Evolutionary conservation across 2,797 vertebrate species (phyloP).

Genomic region (Liparis tanakae): DNA sequence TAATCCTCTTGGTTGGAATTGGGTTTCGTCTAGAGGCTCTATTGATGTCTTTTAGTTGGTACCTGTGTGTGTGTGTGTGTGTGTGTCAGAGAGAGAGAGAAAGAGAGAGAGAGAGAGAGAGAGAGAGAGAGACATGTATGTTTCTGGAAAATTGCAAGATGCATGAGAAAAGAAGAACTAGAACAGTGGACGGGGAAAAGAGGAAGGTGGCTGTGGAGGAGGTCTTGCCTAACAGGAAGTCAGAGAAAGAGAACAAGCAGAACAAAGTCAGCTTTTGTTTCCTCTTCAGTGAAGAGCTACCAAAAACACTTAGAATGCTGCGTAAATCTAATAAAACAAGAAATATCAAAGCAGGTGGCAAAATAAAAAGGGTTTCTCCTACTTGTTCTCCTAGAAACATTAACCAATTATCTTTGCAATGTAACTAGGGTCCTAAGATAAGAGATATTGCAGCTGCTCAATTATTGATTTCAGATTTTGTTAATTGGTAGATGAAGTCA

Average conservation of each 20-base stretch:
- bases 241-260: slow-evolving; percentile 1
- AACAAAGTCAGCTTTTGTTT: background rate
- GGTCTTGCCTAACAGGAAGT: slow-evolving; percentile 29
- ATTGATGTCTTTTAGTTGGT: slow-evolving; percentile 61
- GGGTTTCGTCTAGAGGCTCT: slow-evolving; percentile 68
- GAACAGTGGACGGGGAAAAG: slow-evolving; percentile 6
- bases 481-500: background rate
- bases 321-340: background rate
- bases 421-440: background rate
- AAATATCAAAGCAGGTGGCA: background rate
- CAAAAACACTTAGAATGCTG: background rate
- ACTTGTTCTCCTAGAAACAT: background rate
- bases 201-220: slow-evolving; percentile 33
- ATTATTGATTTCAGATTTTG: slow-evolving; percentile 3
- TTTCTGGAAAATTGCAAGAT: slow-evolving; percentile 18
- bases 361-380: background rate
- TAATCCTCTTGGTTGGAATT: slow-evolving; percentile 55
- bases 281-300: background rate
- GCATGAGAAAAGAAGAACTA: slow-evolving; percentile 23
- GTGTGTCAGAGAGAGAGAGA: no score
- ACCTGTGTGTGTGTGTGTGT: slow-evolving; percentile 8
- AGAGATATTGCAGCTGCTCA: background rate
- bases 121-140: slow-evolving; percentile 2
- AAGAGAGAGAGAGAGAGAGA: no score
- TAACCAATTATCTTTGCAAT: background rate